These are phyloP conservation scores for Cariama cristata DNA, from an alignment of 2,113 vertebrate genomes.

Conservation along the genomic window DNA sequence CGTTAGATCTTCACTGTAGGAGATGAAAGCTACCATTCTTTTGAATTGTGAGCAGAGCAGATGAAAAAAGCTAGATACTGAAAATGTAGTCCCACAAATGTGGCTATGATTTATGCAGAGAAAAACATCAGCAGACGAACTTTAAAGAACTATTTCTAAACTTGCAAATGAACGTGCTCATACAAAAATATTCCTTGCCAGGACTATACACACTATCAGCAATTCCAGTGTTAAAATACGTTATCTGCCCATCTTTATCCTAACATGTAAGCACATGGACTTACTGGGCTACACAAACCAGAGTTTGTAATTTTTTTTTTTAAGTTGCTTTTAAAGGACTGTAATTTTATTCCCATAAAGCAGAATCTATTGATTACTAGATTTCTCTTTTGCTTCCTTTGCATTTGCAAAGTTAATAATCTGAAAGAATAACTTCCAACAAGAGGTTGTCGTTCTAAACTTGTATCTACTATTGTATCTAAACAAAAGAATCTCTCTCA, in stretches of 20 bases:
- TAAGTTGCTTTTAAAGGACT: background rate
- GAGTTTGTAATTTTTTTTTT: background rate
- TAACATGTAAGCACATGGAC: background rate
- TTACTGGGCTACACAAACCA: background rate
- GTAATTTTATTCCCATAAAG: background rate
- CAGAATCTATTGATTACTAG: background rate
- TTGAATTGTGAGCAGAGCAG: background rate
- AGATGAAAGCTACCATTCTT: background rate
- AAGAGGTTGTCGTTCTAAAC: background rate
- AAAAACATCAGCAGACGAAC: background rate
- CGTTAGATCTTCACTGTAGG: background rate
- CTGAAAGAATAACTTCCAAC: background rate
- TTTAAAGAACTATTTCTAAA: background rate
- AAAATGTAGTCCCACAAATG: background rate
- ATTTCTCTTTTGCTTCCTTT: background rate
- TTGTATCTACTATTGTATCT: background rate
- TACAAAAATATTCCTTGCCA: background rate
- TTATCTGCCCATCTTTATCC: background rate
- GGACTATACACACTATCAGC: background rate
- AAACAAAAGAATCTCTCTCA: background rate
- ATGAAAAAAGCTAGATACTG: constrained; percentile 6
- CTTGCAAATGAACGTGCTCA: background rate
- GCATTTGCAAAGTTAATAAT: background rate
- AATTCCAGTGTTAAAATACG: background rate
- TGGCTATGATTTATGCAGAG: background rate